Conservation (phyloP, 2,113 vertebrate genomes). For the Rhinopomastus cyanomelas region DNA sequence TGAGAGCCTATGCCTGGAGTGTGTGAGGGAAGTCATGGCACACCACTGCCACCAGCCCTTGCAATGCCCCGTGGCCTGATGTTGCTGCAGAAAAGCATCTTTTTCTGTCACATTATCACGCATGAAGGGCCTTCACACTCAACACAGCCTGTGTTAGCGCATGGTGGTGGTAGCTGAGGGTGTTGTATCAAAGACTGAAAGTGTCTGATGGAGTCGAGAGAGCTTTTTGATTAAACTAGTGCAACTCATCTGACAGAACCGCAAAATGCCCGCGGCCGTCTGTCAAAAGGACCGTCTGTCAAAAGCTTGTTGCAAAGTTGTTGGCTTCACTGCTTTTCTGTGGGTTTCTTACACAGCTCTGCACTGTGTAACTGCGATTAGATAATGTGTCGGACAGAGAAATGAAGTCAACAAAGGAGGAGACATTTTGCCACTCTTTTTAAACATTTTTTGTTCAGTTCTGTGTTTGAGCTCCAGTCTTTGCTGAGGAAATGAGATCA, state of each 20-base stretch:
- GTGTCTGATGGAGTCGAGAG: background rate
- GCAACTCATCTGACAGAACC: background rate
- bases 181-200: background rate
- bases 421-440: constrained; percentile 1
- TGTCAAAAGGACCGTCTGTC: background rate
- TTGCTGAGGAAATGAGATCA: background rate
- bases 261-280: background rate
- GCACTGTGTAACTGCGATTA: constrained; percentile 54
- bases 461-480: background rate
- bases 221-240: background rate
- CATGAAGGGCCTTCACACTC: background rate
- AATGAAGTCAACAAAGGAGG: constrained; percentile 2
- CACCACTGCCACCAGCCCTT: background rate
- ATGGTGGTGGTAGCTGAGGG: background rate
- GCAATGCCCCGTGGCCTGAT: background rate
- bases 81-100: background rate
- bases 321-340: constrained; percentile 47
- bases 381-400: constrained; percentile 26
- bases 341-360: constrained; percentile 4
- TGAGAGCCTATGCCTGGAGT: background rate
- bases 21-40: background rate
- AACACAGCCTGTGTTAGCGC: fast-evolving
- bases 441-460: background rate
- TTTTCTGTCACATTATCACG: fast-evolving
- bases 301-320: background rate